These are phyloP conservation scores for Formica selysi DNA, from an alignment of 1,140 invertebrate species.

Conservation along the genomic window DNA sequence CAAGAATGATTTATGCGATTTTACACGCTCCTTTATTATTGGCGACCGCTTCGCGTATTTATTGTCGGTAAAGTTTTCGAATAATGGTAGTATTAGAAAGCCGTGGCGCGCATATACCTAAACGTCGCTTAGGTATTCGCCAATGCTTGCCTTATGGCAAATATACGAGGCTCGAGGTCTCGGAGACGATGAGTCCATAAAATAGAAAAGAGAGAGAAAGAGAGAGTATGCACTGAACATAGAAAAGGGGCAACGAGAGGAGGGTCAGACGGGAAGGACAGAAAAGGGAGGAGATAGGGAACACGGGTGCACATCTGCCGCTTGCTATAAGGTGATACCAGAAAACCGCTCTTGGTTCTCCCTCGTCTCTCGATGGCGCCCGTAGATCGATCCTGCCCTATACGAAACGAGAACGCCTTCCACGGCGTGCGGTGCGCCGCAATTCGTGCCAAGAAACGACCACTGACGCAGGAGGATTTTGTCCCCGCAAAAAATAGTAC, in stretches of 20 bases:
- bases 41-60: constrained; percentile 33
- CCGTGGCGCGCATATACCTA: constrained; percentile 21
- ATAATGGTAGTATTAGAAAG: constrained; percentile 60
- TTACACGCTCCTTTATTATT: constrained; percentile 53
- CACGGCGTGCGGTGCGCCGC: constrained; percentile 64
- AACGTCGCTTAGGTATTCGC: constrained; percentile 71
- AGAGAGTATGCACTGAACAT: constrained; percentile 28
- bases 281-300: constrained; percentile 46
- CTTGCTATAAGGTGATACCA: constrained; percentile 79
- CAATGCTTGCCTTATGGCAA: constrained; percentile 72
- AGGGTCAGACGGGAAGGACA: constrained; percentile 23
- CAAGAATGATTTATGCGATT: constrained; percentile 54
- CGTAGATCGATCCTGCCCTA: constrained; percentile 77
- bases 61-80: constrained; percentile 57
- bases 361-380: constrained; percentile 74
- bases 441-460: constrained; percentile 73
- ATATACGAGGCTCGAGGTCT: constrained; percentile 59
- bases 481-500: constrained; percentile 35
- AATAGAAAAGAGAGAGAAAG: constrained; percentile 40
- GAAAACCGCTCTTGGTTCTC: constrained; percentile 76
- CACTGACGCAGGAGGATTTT: constrained; percentile 68
- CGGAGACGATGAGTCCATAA: constrained; percentile 74
- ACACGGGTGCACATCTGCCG: constrained; percentile 77
- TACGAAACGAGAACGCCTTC: constrained; percentile 76
- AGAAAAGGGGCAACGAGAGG: constrained; percentile 17